phyloP scores from a whole-genome alignment of 2,888 invertebrate species.

The Trichacis sp. region DNA sequence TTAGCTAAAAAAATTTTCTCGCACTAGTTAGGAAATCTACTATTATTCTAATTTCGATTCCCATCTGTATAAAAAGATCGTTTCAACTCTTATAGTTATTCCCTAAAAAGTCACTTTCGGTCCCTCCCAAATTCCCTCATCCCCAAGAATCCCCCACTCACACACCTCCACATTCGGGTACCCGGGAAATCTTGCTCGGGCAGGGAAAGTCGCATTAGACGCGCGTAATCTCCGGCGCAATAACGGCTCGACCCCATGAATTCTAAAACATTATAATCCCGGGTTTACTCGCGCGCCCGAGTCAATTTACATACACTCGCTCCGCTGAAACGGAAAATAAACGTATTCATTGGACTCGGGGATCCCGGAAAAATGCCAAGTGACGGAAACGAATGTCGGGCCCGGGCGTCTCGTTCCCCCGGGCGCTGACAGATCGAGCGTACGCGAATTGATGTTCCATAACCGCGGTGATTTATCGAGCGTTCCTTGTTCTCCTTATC shows the following conservation, averaged over 20 bases:
- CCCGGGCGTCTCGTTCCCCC: too few relatives aligned
- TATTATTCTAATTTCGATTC: too few relatives aligned
- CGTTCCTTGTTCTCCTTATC: constrained; percentile 33
- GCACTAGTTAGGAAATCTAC: too few relatives aligned
- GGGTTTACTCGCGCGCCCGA: constrained; percentile 3
- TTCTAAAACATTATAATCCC: constrained; percentile 12
- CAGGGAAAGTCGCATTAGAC: constrained; percentile 4
- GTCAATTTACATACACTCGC: constrained; percentile 1
- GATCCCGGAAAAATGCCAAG: not conserved
- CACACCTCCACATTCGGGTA: too few relatives aligned
- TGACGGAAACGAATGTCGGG: not conserved
- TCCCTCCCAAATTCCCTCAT: too few relatives aligned
- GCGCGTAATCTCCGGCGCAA: constrained; percentile 16
- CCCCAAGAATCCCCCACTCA: too few relatives aligned
- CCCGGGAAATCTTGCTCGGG: not conserved
- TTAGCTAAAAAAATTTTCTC: too few relatives aligned
- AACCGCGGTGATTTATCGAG: constrained; percentile 41
- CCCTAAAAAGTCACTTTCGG: too few relatives aligned
- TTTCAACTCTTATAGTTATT: too few relatives aligned
- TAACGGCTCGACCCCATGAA: constrained; percentile 30
- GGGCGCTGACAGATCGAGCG: constrained; percentile 31
- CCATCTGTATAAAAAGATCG: too few relatives aligned
- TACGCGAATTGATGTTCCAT: constrained; percentile 25
- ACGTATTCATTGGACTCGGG: constrained; percentile 3
- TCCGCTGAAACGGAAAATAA: not conserved